phyloP scores from a whole-genome alignment of 2,888 invertebrate genomes.

The Bedellia somnulentella region DNA sequence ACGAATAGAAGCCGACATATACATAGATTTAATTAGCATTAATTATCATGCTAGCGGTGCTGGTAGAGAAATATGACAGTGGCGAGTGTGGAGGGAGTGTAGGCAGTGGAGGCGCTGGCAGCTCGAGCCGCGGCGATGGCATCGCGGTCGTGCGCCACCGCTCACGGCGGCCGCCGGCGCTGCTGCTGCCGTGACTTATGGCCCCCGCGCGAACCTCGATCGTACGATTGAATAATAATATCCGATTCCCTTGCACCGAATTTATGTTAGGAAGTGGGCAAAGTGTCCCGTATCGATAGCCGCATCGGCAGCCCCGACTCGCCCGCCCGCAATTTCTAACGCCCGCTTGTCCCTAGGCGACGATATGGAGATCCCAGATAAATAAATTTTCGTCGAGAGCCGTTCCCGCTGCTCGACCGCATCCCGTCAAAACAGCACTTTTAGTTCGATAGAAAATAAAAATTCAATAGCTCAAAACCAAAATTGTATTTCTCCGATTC shows the following conservation, averaged over 20 bases:
- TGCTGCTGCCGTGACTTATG: conserved; percentile 57
- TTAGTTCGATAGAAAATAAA: too few relatives aligned
- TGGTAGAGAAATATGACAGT: too few relatives aligned
- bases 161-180: conserved; percentile 57
- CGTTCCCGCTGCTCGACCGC: conserved; percentile 26
- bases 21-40: too few relatives aligned
- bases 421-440: conserved; percentile 21
- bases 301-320: conserved; percentile 33
- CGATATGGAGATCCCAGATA: conserved; percentile 32
- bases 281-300: conserved; percentile 43
- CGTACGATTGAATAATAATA: conserved; percentile 60
- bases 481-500: too few relatives aligned
- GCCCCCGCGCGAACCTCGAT: conserved; percentile 55
- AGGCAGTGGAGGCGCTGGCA: conserved; percentile 6
- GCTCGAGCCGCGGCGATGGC: conserved; percentile 40
- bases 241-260: conserved; percentile 56
- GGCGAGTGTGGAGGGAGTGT: too few relatives aligned
- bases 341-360: conserved; percentile 29
- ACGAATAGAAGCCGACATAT: too few relatives aligned
- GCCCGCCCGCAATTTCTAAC: conserved; percentile 33
- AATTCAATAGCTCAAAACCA: too few relatives aligned
- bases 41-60: too few relatives aligned
- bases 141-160: conserved; percentile 55
- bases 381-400: conserved; percentile 34
- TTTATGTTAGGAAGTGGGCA: conserved; percentile 58